Evolutionary conservation across 2,113 vertebrate genomes (phyloP).

Genomic region (Caloenas nicobarica): DNA sequence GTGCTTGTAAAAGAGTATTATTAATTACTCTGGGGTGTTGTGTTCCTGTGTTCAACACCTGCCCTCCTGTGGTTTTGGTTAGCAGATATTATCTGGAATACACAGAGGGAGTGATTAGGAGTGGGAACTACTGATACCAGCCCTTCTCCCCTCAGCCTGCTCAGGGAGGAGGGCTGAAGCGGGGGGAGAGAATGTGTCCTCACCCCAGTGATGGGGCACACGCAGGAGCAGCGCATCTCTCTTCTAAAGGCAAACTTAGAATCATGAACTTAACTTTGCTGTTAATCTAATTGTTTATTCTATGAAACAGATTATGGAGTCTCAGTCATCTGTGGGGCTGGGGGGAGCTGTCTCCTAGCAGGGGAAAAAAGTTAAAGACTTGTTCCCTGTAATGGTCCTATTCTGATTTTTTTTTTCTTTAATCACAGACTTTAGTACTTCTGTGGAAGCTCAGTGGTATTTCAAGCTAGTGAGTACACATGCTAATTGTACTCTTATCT

Average conservation of each 20-base stretch:
- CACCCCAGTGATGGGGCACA: no score
- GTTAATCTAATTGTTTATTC: not conserved
- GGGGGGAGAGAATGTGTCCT: not conserved
- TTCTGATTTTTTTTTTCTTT: not conserved
- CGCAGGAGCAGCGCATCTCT: not conserved
- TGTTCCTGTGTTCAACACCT: not conserved
- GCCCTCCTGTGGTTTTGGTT: not conserved
- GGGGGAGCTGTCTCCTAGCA: not conserved
- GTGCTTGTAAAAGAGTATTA: not conserved
- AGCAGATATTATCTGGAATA: not conserved
- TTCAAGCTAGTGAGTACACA: not conserved
- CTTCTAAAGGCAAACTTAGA: not conserved
- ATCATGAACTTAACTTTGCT: not conserved
- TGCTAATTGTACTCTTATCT: not conserved
- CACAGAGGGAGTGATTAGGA: not conserved
- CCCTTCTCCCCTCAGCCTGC: not conserved
- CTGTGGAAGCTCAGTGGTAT: not conserved
- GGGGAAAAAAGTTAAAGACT: not conserved
- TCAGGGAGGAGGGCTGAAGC: not conserved
- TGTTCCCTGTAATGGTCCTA: not conserved
- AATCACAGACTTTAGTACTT: not conserved
- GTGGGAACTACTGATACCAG: not conserved
- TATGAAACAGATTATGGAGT: not conserved
- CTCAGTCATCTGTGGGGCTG: not conserved
- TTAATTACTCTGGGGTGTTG: not conserved